phyloP scores from a whole-genome alignment of 2,888 invertebrate genomes.

The Cancer borealis region DNA sequence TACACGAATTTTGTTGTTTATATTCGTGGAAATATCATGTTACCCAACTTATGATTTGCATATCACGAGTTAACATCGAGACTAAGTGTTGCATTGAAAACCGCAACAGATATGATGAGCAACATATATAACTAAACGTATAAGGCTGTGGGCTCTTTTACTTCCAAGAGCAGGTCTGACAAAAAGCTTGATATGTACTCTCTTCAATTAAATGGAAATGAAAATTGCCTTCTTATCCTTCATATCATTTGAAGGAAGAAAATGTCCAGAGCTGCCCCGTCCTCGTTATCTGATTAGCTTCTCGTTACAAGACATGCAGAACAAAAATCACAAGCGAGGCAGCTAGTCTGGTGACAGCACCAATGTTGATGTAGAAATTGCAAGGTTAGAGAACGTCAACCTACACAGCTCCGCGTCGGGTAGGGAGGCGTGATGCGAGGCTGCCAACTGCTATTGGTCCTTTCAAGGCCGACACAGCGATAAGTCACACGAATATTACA shows the following conservation, averaged over 20 bases:
- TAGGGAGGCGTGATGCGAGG: background rate
- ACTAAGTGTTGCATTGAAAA: background rate
- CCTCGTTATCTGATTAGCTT: background rate
- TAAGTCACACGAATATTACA: background rate
- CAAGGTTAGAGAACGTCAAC: background rate
- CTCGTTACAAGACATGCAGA: background rate
- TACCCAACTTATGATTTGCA: background rate
- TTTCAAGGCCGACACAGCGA: background rate
- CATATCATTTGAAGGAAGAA: background rate
- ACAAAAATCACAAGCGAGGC: background rate
- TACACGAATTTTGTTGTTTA: background rate
- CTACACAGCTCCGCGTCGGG: background rate
- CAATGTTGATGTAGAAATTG: background rate
- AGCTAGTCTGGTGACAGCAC: background rate
- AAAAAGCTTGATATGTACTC: background rate
- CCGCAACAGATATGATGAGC: background rate
- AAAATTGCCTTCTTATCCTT: background rate
- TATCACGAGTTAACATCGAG: background rate
- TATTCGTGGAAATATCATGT: background rate
- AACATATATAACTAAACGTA: background rate
- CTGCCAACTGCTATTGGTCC: background rate
- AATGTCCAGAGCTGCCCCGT: background rate
- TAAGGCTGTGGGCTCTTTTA: background rate
- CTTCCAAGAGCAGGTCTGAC: background rate
- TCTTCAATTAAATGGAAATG: background rate